These are phyloP conservation scores for Rhagonycha fulva DNA, from an alignment of 2,888 invertebrate species.

Conservation along the genomic window DNA sequence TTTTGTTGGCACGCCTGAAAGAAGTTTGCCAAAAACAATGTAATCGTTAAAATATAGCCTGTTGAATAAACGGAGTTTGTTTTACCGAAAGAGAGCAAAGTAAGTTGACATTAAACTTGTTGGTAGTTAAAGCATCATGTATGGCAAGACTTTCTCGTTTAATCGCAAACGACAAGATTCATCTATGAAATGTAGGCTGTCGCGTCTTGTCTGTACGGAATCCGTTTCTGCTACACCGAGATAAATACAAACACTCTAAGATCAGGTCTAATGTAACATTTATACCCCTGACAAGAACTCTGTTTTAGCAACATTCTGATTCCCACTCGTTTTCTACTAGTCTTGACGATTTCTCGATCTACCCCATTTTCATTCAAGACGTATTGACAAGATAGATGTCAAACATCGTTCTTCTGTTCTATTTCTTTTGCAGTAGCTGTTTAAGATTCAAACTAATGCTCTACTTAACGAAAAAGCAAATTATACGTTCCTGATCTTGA, in stretches of 20 bases:
- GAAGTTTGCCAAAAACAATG: neutral
- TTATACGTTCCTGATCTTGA: conserved; percentile 12
- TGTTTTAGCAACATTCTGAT: conserved; percentile 39
- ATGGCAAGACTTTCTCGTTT: conserved; percentile 16
- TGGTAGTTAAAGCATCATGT: neutral
- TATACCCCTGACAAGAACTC: conserved; percentile 44
- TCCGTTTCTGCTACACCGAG: conserved; percentile 42
- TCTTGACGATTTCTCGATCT: conserved; percentile 37
- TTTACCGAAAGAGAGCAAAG: neutral
- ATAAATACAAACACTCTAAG: conserved; percentile 46
- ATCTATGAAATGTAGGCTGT: conserved; percentile 40
- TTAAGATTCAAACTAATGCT: conserved; percentile 47
- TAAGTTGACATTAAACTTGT: neutral
- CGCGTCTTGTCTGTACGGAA: conserved; percentile 38
- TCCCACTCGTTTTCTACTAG: conserved; percentile 42
- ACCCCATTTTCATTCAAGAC: conserved; percentile 35
- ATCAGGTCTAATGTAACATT: conserved; percentile 47
- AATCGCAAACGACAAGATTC: conserved; percentile 31
- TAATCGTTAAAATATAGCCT: neutral
- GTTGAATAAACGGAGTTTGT: neutral
- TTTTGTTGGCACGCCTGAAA: neutral
- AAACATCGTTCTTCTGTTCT: conserved; percentile 47
- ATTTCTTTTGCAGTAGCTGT: conserved; percentile 36
- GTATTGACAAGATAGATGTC: conserved; percentile 49
- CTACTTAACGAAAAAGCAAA: conserved; percentile 22